Percentiles rank a stretch among this genome's conserved stretches.
Evolutionary conservation across 2,888 invertebrate species (phyloP).

Genomic region (Sinohyriopsis cumingii): DNA sequence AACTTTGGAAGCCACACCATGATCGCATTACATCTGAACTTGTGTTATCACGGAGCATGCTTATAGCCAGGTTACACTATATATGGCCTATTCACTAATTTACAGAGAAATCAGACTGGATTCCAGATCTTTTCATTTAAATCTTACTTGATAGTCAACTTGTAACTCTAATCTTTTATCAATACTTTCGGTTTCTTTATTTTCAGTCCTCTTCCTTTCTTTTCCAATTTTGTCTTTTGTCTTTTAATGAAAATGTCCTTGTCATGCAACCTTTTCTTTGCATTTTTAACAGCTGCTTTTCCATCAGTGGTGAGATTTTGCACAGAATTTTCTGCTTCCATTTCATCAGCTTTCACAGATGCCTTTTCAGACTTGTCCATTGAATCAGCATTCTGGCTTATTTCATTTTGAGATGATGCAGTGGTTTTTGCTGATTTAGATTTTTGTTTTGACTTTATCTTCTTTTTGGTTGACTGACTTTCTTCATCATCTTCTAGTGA

Average conservation of each 20-base stretch:
- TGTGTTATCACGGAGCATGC: too few species aligned
- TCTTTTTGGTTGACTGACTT: not conserved
- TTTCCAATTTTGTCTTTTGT: not conserved
- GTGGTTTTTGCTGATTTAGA: not conserved
- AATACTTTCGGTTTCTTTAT: slow-evolving; percentile 3
- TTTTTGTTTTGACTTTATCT: not conserved
- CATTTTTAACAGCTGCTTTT: not conserved
- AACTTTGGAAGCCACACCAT: too few species aligned
- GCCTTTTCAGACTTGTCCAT: not conserved
- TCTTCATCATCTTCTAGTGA: slow-evolving; percentile 1
- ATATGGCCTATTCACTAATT: too few species aligned
- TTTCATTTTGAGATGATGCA: too few species aligned
- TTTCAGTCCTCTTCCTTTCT: slow-evolving; percentile 1
- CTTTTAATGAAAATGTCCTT: not conserved
- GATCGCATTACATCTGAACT: too few species aligned
- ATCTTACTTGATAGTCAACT: too few species aligned
- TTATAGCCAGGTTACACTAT: too few species aligned
- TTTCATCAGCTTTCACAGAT: not conserved
- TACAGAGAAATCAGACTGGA: too few species aligned
- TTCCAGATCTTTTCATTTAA: too few species aligned
- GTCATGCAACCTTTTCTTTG: not conserved
- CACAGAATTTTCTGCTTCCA: slow-evolving; percentile 2
- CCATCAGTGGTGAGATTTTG: slow-evolving; percentile 2
- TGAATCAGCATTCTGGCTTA: too few species aligned
- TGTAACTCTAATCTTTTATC: slow-evolving; percentile 4